Percentiles rank a stretch among this genome's conserved stretches.
Conservation (phyloP, 2,797 vertebrate genomes). For the Pangasius djambal region DNA sequence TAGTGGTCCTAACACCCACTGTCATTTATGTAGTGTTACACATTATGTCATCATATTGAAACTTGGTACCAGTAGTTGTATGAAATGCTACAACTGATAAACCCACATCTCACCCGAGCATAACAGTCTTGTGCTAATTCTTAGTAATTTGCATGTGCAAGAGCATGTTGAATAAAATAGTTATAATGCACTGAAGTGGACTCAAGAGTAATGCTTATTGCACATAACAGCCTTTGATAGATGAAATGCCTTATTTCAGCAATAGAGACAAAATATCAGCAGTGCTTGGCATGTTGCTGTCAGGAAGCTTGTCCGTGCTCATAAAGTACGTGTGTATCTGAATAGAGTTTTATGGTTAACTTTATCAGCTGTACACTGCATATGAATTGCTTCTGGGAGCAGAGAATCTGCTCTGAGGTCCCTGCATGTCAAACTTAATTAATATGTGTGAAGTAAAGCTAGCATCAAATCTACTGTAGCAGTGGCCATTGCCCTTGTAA, state of each 20-base stretch:
- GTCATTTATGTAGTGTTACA: neutral
- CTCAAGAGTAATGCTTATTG: neutral
- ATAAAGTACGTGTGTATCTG: neutral
- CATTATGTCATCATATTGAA: neutral
- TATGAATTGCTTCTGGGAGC: slow-evolving; percentile 21
- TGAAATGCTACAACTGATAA: neutral
- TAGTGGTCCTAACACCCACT: neutral
- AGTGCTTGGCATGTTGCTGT: neutral
- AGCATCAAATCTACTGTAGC: slow-evolving; percentile 14
- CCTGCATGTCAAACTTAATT: slow-evolving; percentile 21
- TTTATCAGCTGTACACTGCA: slow-evolving; percentile 13
- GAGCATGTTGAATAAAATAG: neutral
- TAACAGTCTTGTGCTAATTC: neutral
- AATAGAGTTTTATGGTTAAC: slow-evolving; percentile 1
- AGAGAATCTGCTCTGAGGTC: slow-evolving; percentile 14
- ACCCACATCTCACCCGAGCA: neutral
- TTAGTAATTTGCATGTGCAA: neutral
- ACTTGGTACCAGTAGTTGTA: neutral
- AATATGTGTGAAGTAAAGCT: slow-evolving; percentile 8
- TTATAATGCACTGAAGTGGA: neutral
- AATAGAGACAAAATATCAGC: neutral
- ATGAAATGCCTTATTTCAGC: neutral
- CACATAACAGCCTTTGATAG: neutral
- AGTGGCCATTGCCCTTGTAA: neutral
- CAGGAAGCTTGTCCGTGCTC: neutral